Base-by-base conservation (phyloP, 2,888 invertebrate species). In the Macrophya alboannulata region DNA sequence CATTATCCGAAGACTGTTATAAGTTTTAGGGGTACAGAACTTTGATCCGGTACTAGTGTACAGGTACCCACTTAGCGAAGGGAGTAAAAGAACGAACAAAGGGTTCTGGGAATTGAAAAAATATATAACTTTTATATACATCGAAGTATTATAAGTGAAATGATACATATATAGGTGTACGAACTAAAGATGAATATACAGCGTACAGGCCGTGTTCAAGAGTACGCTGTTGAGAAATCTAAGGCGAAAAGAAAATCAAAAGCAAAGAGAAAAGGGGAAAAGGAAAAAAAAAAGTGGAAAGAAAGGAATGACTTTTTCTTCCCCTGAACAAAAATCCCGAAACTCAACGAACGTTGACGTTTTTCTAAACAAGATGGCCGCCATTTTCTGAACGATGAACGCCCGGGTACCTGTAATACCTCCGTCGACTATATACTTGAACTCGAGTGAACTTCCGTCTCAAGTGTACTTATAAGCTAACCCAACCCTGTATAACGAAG, bases 361-460 rank as follows among this genome's bases (percentile, higher is more conserved):
- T 68, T 68, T 68, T 68, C 37, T 9, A 8, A 4, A 25, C n/a
- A 31, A 77, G 77, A 77, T 77, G 77, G 77, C 77, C 77, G 77
- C 15, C 77, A 9, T 9, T 55, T 55, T 72, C 43, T 55, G n/a
- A 43, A 77, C 51, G 25, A 77, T 51, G 51, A 74, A 10, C 72
- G 72, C n/a, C n/a, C n/a, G 43, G 72, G 31, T 31, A 31, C 31
- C 31, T 31, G n/a, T n/a, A n/a, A n/a, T n/a, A 31, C 31, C 1
- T 74, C 72, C 72, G 45, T 15, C 43, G 21, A 74, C 51, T 51
- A 77, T 51, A 77, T 51, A 55, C 81, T 81, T 62, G 65, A 81
- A 81, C 81, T 81, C 81, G 40, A 65, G 62, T 81, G 81, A 81
- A 81, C 81, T 81, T 77, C 55, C n/a, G 51, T 55, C 25, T 55